Evolutionary conservation across 2,888 invertebrate species (phyloP).

Genomic region (Scaptomyza reducta): DNA sequence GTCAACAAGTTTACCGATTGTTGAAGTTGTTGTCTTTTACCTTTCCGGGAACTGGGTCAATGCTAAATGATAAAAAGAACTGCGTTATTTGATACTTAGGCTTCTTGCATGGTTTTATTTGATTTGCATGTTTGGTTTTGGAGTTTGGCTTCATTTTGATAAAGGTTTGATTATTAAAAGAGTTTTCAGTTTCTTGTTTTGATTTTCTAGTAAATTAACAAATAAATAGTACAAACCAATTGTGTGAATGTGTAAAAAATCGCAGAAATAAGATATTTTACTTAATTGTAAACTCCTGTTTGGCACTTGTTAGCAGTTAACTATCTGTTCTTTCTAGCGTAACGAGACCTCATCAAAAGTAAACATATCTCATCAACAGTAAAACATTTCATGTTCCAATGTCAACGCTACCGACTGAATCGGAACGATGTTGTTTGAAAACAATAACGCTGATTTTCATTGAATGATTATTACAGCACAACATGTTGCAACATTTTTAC

Average conservation of each 20-base stretch:
- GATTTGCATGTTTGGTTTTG: slow-evolving; percentile 40
- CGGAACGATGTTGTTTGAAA: slow-evolving; percentile 28
- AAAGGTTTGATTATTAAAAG: slow-evolving; percentile 25
- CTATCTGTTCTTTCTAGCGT: slow-evolving; percentile 41
- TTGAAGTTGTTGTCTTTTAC: slow-evolving; percentile 43
- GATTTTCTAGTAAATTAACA: too few species aligned
- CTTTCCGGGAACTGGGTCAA: slow-evolving; percentile 74
- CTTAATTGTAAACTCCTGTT: background rate
- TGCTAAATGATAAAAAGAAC: slow-evolving; percentile 51
- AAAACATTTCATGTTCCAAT: slow-evolving; percentile 34
- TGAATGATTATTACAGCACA: slow-evolving; percentile 32
- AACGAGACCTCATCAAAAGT: slow-evolving; percentile 27
- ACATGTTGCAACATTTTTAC: slow-evolving; percentile 32
- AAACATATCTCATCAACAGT: slow-evolving; percentile 38
- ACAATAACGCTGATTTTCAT: slow-evolving; percentile 25
- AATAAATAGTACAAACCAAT: too few species aligned
- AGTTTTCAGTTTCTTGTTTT: background rate
- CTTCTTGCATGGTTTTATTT: slow-evolving; percentile 43
- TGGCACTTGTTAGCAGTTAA: slow-evolving; percentile 2
- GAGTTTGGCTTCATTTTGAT: slow-evolving; percentile 25
- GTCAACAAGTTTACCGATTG: slow-evolving; percentile 35
- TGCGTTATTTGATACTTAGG: slow-evolving; percentile 46
- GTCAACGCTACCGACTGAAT: slow-evolving; percentile 32
- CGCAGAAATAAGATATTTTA: background rate
- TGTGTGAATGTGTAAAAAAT: background rate